Conservation (phyloP, 2,113 vertebrate genomes). For the Thermophis baileyi region DNA sequence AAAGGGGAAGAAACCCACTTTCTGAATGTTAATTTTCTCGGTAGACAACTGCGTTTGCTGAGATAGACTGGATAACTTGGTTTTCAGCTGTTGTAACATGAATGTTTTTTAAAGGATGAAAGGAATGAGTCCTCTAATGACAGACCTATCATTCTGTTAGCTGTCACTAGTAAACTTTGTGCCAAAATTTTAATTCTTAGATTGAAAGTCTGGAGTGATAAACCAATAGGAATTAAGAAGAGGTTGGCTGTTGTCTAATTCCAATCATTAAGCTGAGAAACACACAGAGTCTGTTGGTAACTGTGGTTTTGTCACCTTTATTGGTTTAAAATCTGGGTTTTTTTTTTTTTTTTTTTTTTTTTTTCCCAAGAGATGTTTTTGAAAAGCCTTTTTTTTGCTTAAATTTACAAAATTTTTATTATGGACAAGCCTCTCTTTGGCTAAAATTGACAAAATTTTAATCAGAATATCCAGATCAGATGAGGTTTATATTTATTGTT, state of each 20-base stretch:
- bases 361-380: too few relatives aligned
- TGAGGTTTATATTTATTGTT: not conserved
- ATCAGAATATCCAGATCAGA: not conserved
- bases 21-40: not conserved
- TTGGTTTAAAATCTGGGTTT: not conserved
- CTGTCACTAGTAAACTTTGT: not conserved
- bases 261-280: not conserved
- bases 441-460: not conserved
- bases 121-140: not conserved
- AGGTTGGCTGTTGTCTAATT: not conserved
- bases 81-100: not conserved
- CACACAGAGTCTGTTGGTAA: not conserved
- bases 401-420: too few relatives aligned
- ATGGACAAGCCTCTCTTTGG: not conserved
- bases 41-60: not conserved
- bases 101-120: not conserved
- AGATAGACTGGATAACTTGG: not conserved
- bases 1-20: not conserved
- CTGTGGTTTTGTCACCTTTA: not conserved
- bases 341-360: too few relatives aligned
- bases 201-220: not conserved
- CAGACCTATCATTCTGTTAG: not conserved
- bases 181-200: not conserved
- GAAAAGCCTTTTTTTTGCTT: too few relatives aligned
- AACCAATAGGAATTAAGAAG: not conserved